Conservation (phyloP, 92 coral and sea anemone species). For the Montipora capitata region DNA sequence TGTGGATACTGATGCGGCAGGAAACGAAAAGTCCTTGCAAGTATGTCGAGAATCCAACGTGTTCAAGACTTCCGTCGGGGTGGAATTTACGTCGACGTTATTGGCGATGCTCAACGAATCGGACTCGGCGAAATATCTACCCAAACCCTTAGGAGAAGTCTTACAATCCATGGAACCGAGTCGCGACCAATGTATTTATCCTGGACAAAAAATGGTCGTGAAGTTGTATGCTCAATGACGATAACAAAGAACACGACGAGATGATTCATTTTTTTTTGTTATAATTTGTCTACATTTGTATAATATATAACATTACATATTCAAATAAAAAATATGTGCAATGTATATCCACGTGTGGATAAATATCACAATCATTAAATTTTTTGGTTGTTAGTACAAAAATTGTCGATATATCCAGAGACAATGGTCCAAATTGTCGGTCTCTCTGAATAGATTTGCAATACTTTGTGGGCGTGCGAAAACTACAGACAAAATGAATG, state of each 20-base stretch:
- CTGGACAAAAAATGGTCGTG: neutral
- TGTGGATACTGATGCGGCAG: neutral
- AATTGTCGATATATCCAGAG: neutral
- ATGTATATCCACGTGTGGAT: too few species aligned
- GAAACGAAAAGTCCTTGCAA: neutral
- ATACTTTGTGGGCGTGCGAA: neutral
- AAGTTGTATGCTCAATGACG: neutral
- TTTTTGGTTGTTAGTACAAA: neutral
- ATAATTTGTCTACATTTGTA: too few species aligned
- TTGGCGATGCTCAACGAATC: neutral
- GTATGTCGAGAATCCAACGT: neutral
- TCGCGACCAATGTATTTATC: neutral
- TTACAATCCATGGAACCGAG: neutral
- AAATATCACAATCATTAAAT: too few species aligned
- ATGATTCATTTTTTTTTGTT: too few species aligned
- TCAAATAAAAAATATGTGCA: too few species aligned
- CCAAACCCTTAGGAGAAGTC: neutral
- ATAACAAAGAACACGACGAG: neutral
- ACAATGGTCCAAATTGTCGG: neutral
- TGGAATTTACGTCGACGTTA: neutral
- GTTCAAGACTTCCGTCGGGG: conserved; percentile 2
- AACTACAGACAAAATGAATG: neutral
- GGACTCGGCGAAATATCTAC: neutral
- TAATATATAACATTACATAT: too few species aligned
- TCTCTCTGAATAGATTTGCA: neutral